Conservation (phyloP, 2,113 vertebrate species). For the Sphyrna mokarran region DNA sequence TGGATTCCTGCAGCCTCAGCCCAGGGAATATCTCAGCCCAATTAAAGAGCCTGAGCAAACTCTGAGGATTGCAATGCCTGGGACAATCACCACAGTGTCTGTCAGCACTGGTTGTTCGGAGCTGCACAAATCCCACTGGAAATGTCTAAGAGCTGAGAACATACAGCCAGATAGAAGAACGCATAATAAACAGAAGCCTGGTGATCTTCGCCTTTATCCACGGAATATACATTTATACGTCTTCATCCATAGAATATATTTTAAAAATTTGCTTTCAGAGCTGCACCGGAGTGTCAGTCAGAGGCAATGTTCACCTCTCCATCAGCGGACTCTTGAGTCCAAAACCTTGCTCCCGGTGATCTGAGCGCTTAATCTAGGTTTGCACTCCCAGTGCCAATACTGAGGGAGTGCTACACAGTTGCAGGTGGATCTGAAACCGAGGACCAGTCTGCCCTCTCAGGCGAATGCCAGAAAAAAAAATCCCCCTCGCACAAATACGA, state of each 20-base stretch:
- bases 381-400: neutral
- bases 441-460: neutral
- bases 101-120: neutral
- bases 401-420: neutral
- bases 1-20: neutral
- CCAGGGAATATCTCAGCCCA: neutral
- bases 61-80: neutral
- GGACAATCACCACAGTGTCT: neutral
- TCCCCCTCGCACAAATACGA: neutral
- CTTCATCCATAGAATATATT: neutral
- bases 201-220: neutral
- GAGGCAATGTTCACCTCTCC: neutral
- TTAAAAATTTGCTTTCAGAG: neutral
- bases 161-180: neutral
- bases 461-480: neutral
- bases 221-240: neutral
- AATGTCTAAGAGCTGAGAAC: neutral
- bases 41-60: conserved; percentile 9
- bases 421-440: neutral
- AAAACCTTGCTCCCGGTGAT: neutral
- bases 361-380: neutral
- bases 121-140: neutral
- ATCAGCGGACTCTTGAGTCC: neutral
- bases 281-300: neutral
- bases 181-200: neutral